A percentile compares a stretch with the other conserved stretches of the same genome.
Conservation (phyloP, 2,113 vertebrate species). For the Toxostoma redivivum region DNA sequence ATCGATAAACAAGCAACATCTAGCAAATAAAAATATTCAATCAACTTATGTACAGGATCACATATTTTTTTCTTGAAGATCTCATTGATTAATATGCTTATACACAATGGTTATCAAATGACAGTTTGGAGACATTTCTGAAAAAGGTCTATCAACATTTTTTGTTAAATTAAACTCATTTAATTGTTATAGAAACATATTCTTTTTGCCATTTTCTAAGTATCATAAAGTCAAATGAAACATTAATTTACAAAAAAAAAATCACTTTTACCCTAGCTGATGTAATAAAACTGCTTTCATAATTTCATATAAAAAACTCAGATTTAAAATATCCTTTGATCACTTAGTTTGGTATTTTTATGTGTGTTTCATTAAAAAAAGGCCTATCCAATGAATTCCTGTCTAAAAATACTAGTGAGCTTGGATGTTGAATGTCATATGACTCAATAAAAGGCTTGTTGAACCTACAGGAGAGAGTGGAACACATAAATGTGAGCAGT, state of each 20-base stretch:
- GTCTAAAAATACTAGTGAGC: constrained; percentile 62
- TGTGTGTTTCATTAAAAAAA: constrained; percentile 53
- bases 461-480: background rate
- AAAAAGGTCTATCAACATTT: background rate
- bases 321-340: constrained; percentile 67
- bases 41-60: background rate
- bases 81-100: background rate
- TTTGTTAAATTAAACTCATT: background rate
- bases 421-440: constrained; percentile 47
- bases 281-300: constrained; percentile 56
- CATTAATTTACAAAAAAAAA: background rate
- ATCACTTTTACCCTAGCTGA: constrained; percentile 7
- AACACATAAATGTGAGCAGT: background rate
- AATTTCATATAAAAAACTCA: constrained; percentile 61
- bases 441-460: constrained; percentile 61
- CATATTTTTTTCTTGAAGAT: background rate
- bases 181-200: background rate
- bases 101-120: background rate
- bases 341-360: constrained; percentile 69
- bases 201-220: background rate
- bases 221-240: constrained; percentile 10
- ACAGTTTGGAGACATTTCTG: background rate
- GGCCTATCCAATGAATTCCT: constrained; percentile 55
- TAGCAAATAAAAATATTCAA: background rate
- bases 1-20: background rate